Evolutionary conservation across 2,113 vertebrate genomes (phyloP), one percentile per base, ranked within the genome.

Genomic region (Calonectris borealis): DNA sequence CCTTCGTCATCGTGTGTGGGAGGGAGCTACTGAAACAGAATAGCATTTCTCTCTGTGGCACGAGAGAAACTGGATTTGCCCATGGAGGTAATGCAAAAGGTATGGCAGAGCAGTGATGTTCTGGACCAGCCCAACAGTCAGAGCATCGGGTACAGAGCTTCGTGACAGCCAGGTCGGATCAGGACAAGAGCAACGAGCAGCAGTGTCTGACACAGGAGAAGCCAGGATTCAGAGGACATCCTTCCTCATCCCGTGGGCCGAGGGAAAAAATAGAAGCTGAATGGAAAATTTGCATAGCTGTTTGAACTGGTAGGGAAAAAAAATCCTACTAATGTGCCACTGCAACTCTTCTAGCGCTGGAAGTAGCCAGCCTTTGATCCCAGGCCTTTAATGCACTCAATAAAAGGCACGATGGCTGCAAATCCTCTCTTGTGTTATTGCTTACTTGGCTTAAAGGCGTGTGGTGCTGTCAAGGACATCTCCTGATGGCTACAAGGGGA

Each of bases 351-450:
- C 62, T 73, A 60, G 46, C 15, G 38, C 66, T 87, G 60, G 46
- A 90, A 85, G 71, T 80, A 95, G 68, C 27, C 75, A 94, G 73
- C 81, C 58, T 95, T 95, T 96, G 95, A 95, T 87, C 84, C 72
- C 68, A 90, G 75, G 66, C 38, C 42, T 93, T 89, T 91, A 93
- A 93, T 90, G 54, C 58, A 66, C 64, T 93, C 27, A 8, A 14
- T 95, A 90, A 93, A 96, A 90, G 71, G 72, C 75, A 88, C 2
- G 4, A 51, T 52, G 75, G 58, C 78, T 96, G 71, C 78, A 90
- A 93, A 90, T 83, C 55, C 62, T 86, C 73, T 62, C 70, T 51
- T 66, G 32, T 62, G 34, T 73, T 93, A 88, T 40, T 97, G 84
- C 89, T 95, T 88, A 24, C 64, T 88, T 95, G 82, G 82, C 78